Conservation (phyloP, 2,113 vertebrate species). For the Cygnus atratus region DNA sequence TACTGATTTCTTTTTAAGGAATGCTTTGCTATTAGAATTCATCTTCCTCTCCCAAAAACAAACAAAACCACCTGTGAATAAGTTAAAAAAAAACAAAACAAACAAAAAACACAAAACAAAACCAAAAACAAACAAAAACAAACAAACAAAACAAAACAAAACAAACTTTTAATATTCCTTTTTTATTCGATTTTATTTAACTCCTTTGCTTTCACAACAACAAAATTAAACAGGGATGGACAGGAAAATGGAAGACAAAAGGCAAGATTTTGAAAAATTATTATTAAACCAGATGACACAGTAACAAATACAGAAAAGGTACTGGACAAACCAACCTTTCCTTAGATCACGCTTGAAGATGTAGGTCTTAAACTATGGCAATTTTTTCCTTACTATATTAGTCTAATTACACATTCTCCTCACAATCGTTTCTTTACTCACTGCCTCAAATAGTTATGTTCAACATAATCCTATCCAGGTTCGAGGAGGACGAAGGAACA, state of each 20-base stretch:
- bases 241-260: background rate
- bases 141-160: background rate
- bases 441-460: background rate
- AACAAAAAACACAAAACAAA: background rate
- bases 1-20: background rate
- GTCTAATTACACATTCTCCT: background rate
- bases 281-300: background rate
- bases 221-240: background rate
- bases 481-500: background rate
- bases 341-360: background rate
- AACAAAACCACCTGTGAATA: background rate
- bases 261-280: accelerated
- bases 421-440: background rate
- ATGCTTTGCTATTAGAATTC: background rate
- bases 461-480: background rate
- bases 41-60: background rate
- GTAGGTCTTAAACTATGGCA: background rate
- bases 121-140: background rate
- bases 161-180: background rate
- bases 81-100: background rate
- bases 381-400: background rate
- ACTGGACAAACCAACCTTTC: background rate
- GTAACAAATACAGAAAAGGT: background rate
- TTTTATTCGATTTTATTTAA: background rate
- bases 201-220: background rate